Conservation (phyloP, 2,113 vertebrate species). For the Orycteropus afer region DNA sequence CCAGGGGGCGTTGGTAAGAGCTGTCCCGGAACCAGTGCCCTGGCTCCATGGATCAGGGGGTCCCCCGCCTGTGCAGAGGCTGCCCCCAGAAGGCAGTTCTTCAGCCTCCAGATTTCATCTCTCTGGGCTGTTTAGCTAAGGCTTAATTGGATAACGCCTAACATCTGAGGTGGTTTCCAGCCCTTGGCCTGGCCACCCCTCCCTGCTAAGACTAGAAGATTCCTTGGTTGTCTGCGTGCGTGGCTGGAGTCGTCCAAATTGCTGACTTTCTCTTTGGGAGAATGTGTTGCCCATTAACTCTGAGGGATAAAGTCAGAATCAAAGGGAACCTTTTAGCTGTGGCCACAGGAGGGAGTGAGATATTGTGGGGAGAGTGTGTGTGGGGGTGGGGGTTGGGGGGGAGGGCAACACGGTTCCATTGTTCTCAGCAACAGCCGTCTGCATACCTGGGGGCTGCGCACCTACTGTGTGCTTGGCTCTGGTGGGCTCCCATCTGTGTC, state of each 20-base stretch:
- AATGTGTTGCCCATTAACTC: slow-evolving; percentile 70
- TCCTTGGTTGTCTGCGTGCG: slow-evolving; percentile 46
- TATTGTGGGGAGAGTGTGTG: background rate
- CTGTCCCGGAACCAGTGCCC: background rate
- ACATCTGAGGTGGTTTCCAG: slow-evolving; percentile 80
- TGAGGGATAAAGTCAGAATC: background rate
- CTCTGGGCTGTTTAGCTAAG: slow-evolving; percentile 82
- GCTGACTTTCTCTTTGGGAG: slow-evolving; percentile 64
- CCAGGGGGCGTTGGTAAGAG: slow-evolving; percentile 22
- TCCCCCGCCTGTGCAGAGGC: slow-evolving; percentile 55
- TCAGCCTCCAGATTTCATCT: slow-evolving; percentile 76
- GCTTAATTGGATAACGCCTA: slow-evolving; percentile 86
- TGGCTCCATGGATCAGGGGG: background rate
- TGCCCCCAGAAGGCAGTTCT: slow-evolving; percentile 75
- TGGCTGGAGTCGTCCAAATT: background rate
- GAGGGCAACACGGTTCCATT: background rate
- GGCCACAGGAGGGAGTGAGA: background rate
- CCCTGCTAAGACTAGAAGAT: slow-evolving; percentile 12
- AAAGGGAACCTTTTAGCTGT: background rate
- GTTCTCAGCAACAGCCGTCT: fast-evolving
- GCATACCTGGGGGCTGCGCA: background rate
- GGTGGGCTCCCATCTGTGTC: background rate
- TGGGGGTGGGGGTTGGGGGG: background rate
- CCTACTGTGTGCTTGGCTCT: background rate
- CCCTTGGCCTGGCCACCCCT: background rate